Evolutionary conservation across 2,113 vertebrate species (phyloP), one percentile per base, ranked within the genome.

Genomic region (Dipodomys merriami): DNA sequence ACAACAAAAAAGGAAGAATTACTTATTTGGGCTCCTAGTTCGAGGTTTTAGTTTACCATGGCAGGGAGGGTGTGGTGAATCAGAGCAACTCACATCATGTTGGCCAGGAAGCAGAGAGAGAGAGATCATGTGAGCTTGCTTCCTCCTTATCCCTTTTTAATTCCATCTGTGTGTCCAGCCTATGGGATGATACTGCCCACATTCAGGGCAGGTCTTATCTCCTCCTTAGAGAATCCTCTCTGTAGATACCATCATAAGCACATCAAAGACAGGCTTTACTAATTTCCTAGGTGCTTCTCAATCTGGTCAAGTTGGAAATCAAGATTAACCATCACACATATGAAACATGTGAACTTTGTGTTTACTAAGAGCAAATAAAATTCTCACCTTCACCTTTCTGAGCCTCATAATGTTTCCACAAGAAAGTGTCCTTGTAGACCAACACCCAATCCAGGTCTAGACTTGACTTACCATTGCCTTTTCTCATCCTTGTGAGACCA

Each of bases 321-420:
- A 49, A 72, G 67, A 85, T 72, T 57, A 57, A 11, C 53, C 19
- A 49, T 27, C 67, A 72, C 46, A 44, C 39, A 49, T 23, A 30
- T 73, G 57, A 82, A 49, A n/a, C 33, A n/a, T 33, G 49, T 29
- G n/a, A 73, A 82, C 49, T 94, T n/a, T 85, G 11, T 73, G 44
- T 91, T 85, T 86, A 35, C 49, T 69, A 79, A 86, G 79, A 79
- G 18, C 74, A 86, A 95, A 95, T 49, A 30, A 77, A 80, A 91
- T 22, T 68, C 7, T 94, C 57, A 77, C 64, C 7, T 87, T 84
- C 57, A 78, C 46, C 39, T 81, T 88, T 69, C 53, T 72, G 64
- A 86, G 35, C 68, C 89, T 62, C 6, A 46, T 77, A 27, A 71
- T 74, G 80, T 35, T 84, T n/a, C 30, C 73, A 68, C 8, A 39